Percentiles rank a stretch among this genome's conserved stretches.
phyloP scores from a whole-genome alignment of 2,797 vertebrate species.

The Oreonectes daqikongensis region DNA sequence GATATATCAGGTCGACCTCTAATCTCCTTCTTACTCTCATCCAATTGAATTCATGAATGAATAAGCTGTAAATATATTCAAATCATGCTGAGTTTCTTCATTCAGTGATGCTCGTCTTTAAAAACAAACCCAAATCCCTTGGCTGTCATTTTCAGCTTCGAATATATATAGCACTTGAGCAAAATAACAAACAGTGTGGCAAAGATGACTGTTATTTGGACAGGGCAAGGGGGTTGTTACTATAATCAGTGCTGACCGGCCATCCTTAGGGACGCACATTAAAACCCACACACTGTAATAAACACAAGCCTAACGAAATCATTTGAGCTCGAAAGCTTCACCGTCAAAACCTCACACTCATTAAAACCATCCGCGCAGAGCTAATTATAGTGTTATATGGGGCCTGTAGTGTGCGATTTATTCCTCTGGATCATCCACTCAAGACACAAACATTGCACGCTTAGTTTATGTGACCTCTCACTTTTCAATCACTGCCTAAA shows the following conservation, averaged over 20 bases:
- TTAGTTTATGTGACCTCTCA: constrained; percentile 24
- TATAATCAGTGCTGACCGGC: constrained; percentile 60
- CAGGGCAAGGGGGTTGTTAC: constrained; percentile 56
- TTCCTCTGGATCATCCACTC: constrained; percentile 49
- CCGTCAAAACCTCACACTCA: constrained; percentile 70
- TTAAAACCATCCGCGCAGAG: constrained; percentile 70
- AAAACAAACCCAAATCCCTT: constrained; percentile 41
- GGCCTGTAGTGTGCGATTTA: constrained; percentile 40
- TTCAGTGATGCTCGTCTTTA: constrained; percentile 31
- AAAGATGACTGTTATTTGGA: constrained; percentile 62
- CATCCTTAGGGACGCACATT: constrained; percentile 54
- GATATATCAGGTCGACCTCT: background rate
- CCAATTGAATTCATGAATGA: background rate
- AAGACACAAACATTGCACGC: constrained; percentile 44
- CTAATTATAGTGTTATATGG: constrained; percentile 76
- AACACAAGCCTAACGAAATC: constrained; percentile 65
- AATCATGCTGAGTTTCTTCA: background rate
- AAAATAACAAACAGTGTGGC: constrained; percentile 58
- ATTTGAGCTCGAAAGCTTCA: constrained; percentile 70
- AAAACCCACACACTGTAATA: constrained; percentile 71
- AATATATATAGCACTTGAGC: constrained; percentile 52
- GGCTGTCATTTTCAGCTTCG: constrained; percentile 50
- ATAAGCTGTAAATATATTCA: background rate
- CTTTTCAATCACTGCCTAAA: constrained; percentile 42
- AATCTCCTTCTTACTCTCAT: background rate